A percentile compares a stretch with the other conserved stretches of the same genome.
Evolutionary conservation across 2,797 vertebrate species (phyloP).

Genomic region (Pitangus sulphuratus): DNA sequence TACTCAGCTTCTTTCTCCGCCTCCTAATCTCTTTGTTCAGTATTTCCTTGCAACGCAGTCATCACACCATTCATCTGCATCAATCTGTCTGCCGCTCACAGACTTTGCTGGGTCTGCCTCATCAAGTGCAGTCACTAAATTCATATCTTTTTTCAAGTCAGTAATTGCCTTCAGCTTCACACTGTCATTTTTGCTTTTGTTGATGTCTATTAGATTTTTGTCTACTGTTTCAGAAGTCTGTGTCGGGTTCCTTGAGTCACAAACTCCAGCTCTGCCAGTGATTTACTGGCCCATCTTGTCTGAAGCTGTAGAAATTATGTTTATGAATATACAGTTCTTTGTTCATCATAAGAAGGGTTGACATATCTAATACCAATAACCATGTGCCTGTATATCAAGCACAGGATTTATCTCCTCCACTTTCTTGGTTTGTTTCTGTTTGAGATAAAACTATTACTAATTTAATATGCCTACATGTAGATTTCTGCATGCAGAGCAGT

Average conservation of each 20-base stretch:
- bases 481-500: not conserved
- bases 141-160: not conserved
- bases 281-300: not conserved
- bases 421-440: not conserved
- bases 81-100: slow-evolving; percentile 4
- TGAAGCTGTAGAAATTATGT: not conserved
- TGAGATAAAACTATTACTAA: not conserved
- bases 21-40: slow-evolving; percentile 49
- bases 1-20: not conserved
- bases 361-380: not conserved
- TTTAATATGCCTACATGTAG: rapidly evolving
- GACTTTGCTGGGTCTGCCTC: slow-evolving; percentile 34
- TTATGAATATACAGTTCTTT: not conserved
- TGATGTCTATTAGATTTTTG: slow-evolving; percentile 22
- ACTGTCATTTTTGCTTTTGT: slow-evolving; percentile 34
- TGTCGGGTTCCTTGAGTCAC: not conserved
- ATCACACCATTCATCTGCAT: not conserved
- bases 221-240: slow-evolving; percentile 30
- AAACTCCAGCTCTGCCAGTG: not conserved
- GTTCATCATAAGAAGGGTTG: not conserved
- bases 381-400: not conserved
- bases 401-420: not conserved
- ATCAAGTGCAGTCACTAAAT: slow-evolving; percentile 37
- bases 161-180: slow-evolving; percentile 14
- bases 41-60: not conserved